phyloP scores from a whole-genome alignment of 2,797 vertebrate species.

The Sitta carolinensis region DNA sequence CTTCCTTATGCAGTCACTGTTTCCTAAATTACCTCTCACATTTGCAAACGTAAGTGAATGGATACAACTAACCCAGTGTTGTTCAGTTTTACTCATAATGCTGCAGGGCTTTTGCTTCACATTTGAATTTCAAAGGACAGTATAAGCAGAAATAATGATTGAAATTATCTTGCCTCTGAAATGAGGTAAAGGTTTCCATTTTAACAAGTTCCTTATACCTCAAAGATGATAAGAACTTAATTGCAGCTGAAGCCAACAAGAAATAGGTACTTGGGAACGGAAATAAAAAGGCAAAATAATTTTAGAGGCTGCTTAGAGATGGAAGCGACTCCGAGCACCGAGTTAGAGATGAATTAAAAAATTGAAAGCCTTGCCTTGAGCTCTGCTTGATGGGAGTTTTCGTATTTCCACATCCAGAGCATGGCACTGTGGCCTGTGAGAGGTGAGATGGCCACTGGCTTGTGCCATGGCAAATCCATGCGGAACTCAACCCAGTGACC shows the following conservation, averaged over 20 bases:
- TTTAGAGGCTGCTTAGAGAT: neutral
- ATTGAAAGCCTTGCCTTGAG: neutral
- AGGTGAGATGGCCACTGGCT: neutral
- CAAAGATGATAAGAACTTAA: neutral
- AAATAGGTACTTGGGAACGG: neutral
- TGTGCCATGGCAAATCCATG: neutral
- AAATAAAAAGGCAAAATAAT: neutral
- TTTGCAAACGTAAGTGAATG: neutral
- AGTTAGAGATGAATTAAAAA: neutral
- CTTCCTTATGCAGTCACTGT: neutral
- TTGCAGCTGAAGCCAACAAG: neutral
- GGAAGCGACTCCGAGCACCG: neutral
- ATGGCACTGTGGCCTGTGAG: neutral
- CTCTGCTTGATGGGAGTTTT: neutral
- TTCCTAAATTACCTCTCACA: neutral
- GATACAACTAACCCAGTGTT: neutral
- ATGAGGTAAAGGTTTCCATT: neutral
- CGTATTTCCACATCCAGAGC: neutral
- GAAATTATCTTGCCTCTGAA: neutral
- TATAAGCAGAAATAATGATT: neutral
- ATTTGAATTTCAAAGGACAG: slow-evolving; percentile 15
- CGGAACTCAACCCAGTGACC: neutral
- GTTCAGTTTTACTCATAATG: neutral
- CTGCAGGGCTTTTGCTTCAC: neutral
- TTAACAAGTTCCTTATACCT: neutral